Percentiles rank a stretch among this genome's conserved stretches.
Evolutionary conservation across 2,113 vertebrate species (phyloP).

Genomic region (Bucco capensis): DNA sequence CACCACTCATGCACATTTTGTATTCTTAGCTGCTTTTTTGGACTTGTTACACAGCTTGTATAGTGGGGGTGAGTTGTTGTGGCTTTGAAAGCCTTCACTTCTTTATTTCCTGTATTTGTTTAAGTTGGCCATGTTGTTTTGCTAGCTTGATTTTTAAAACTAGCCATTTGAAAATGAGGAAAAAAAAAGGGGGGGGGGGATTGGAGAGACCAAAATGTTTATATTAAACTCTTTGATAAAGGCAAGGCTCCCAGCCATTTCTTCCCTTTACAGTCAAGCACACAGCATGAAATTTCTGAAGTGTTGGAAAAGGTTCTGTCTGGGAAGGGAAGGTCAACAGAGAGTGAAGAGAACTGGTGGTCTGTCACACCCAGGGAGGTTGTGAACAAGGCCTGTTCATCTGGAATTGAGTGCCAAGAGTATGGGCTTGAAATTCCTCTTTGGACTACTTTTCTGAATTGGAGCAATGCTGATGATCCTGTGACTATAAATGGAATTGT

Average conservation of each 20-base stretch:
- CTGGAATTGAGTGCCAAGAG: slow-evolving; percentile 6
- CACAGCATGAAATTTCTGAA: background rate
- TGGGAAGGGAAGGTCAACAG: background rate
- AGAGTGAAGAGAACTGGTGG: background rate
- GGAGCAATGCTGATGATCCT: background rate
- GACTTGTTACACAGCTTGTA: background rate
- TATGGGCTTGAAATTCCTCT: slow-evolving; percentile 10
- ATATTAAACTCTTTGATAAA: background rate
- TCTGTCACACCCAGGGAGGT: background rate
- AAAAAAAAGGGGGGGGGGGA: background rate
- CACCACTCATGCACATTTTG: slow-evolving; percentile 21
- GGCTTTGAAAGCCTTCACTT: slow-evolving; percentile 26
- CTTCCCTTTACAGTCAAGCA: background rate
- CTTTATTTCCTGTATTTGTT: slow-evolving; percentile 45
- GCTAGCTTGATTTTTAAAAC: background rate
- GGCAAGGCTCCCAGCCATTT: background rate
- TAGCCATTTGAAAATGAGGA: background rate
- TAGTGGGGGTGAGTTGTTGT: background rate
- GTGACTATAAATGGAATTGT: slow-evolving; percentile 66
- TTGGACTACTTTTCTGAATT: background rate
- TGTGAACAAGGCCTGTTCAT: background rate
- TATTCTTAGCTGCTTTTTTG: slow-evolving; percentile 31
- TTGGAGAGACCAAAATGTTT: background rate
- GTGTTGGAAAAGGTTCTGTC: slow-evolving; percentile 8
- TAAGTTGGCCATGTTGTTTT: slow-evolving; percentile 18